Evolutionary conservation across 1,140 invertebrate species (phyloP).

Genomic region (Drosophila bocqueti): DNA sequence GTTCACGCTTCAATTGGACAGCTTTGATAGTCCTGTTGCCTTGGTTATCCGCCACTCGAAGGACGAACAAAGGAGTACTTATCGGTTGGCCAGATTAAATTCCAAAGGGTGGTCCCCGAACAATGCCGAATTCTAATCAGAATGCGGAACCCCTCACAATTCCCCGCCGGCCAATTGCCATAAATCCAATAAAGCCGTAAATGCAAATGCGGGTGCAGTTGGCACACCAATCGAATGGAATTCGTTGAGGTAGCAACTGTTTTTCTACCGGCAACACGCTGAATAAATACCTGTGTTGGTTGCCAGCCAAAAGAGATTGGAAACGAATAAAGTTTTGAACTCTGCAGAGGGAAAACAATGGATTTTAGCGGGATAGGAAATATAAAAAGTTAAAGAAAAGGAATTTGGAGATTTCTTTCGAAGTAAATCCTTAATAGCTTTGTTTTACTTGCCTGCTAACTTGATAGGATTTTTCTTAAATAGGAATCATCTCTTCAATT

Average conservation of each 20-base stretch:
- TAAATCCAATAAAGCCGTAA: constrained; percentile 68
- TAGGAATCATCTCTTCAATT: neutral
- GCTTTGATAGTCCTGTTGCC: constrained; percentile 2
- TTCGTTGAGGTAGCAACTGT: constrained; percentile 34
- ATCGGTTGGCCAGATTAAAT: constrained; percentile 10
- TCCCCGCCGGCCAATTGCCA: constrained; percentile 57
- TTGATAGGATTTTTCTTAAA: too few relatives aligned
- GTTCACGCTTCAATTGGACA: constrained; percentile 10
- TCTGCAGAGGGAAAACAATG: neutral
- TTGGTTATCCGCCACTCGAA: neutral
- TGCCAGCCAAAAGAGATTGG: neutral
- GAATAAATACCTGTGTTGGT: neutral
- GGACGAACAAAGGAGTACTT: constrained; percentile 5
- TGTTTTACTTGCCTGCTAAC: neutral
- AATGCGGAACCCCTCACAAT: constrained; percentile 29
- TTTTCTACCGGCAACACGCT: neutral
- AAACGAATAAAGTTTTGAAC: neutral
- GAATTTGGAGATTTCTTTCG: too few relatives aligned
- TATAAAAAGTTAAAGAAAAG: neutral
- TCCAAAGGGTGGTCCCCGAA: constrained; percentile 8
- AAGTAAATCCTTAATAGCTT: too few relatives aligned
- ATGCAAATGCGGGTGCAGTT: constrained; percentile 58
- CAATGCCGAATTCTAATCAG: constrained; percentile 49
- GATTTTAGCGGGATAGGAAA: neutral
- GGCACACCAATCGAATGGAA: constrained; percentile 21